Evolutionary conservation across 2,797 vertebrate genomes (phyloP).

Genomic region (Periparus ater): DNA sequence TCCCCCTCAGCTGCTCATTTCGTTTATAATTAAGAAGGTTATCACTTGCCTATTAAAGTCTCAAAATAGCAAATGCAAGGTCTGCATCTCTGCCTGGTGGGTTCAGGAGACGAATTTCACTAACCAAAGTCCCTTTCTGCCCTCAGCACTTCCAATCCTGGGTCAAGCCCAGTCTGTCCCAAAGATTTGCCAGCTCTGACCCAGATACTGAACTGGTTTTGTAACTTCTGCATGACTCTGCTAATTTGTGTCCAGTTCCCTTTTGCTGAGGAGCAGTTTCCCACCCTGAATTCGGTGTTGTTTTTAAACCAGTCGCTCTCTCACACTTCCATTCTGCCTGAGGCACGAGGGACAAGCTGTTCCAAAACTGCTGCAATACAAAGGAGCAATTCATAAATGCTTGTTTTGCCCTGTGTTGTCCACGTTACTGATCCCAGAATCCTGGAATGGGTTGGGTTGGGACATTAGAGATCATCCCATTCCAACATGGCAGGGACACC

Average conservation of each 20-base stretch:
- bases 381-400: not conserved
- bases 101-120: not conserved
- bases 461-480: rapidly evolving
- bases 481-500: not conserved
- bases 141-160: not conserved
- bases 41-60: not conserved
- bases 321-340: not conserved
- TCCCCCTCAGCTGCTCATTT: not conserved
- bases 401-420: not conserved
- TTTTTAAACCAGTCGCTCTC: not conserved
- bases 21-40: not conserved
- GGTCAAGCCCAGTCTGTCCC: not conserved
- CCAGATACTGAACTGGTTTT: not conserved
- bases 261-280: not conserved
- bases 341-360: not conserved
- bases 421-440: not conserved
- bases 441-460: not conserved
- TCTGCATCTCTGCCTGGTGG: not conserved
- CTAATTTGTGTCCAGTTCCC: not conserved
- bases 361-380: not conserved
- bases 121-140: not conserved
- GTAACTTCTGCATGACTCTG: not conserved
- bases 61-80: not conserved
- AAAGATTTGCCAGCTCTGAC: not conserved
- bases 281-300: not conserved